Percentiles rank a stretch among this genome's conserved stretches.
Evolutionary conservation across 2,113 vertebrate genomes (phyloP).

Genomic region (Nerophis ophidion): DNA sequence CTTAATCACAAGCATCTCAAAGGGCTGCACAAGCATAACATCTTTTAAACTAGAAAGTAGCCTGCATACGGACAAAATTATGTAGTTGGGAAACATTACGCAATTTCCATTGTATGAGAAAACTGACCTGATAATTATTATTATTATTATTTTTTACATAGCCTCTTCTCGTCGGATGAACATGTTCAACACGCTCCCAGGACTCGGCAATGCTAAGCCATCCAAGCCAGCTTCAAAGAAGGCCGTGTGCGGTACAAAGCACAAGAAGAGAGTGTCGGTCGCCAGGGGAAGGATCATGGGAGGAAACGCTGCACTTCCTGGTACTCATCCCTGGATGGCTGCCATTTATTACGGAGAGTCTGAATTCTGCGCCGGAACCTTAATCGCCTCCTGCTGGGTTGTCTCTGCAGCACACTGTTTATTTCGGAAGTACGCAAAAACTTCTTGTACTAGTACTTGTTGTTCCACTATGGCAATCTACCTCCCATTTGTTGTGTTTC

Average conservation of each 20-base stretch:
- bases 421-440: constrained; percentile 74
- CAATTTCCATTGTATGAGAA: no score
- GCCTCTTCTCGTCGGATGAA: constrained; percentile 22
- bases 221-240: constrained; percentile 5
- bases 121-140: not conserved
- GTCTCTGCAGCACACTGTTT: constrained; percentile 92
- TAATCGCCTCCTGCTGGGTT: constrained; percentile 90
- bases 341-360: constrained; percentile 80
- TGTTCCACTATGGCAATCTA: no score
- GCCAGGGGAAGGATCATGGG: constrained; percentile 79
- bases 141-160: constrained; percentile 13
- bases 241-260: constrained; percentile 76
- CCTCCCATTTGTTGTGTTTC: no score
- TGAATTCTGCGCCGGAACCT: constrained; percentile 82
- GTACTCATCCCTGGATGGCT: constrained; percentile 89
- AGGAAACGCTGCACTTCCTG: constrained; percentile 77
- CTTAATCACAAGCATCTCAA: no score
- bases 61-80: no score
- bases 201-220: not conserved
- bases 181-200: not conserved
- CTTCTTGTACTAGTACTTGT: no score
- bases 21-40: no score
- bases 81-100: no score
- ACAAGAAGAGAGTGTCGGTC: constrained; percentile 73
- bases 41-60: no score